Evolutionary conservation across 1,140 invertebrate genomes (phyloP), one percentile per base, ranked within the genome.

Genomic region (Fragariocoptes setiger): DNA sequence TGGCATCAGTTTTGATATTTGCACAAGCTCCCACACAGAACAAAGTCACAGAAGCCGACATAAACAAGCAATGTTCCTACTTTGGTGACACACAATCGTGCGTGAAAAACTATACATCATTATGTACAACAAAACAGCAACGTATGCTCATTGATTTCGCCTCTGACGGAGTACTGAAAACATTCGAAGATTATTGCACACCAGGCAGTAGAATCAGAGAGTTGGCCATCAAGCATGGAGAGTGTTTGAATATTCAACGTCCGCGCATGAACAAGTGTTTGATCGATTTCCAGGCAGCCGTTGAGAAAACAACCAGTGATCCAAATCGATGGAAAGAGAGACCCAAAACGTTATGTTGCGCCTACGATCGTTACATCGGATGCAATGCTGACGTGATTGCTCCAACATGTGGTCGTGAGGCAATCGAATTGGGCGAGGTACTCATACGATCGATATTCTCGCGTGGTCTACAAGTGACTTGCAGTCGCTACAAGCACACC

Each of bases 101-200:
- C 19, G 45, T 52, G 20, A 44, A 40, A 5, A 52, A 52, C 21
- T 52, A 45, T 36, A 52, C 51, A 13, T 16, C 41, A 5, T 36
- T 46, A 19, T 51, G 50, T 41, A 41, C 47, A 35, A 51, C 50
- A 2, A 45, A 45, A 3, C 25, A 48, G 0, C 51, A 52, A 40
- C 39, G 49, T 14, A 49, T 52, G 44, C 36, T 52, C 4, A 43
- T 52, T 3, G 37, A 40, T 35, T 52, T 52, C 25, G 43, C 50
- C 2, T 47, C 48, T 19, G 51, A 52, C 42, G 51, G 51, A 17
- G 38, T 40, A 4, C 48, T 45, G 18, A 45, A 50, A 21, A 36
- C 52, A 18, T 31, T 52, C 4, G 39, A 37, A 4, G 49, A 52
- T 44, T 52, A 50, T 35, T 52, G 51, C 17, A 50, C 48, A 1